Conservation (phyloP, 2,888 invertebrate species). For the Noctua fimbriata region DNA sequence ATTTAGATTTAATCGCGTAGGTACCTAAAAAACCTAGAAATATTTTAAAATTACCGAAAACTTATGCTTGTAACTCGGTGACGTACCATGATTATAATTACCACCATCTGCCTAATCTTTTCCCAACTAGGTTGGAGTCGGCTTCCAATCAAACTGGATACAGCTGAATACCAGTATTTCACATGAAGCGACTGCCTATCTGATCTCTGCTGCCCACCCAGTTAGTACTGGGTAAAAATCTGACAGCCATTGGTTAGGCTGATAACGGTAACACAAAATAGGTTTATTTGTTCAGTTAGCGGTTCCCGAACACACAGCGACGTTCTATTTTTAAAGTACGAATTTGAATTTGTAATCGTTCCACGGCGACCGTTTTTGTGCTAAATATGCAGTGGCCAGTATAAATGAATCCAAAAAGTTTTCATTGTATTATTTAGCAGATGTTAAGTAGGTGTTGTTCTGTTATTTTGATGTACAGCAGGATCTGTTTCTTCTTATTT, state of each 20-base stretch:
- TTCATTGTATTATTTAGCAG: slow-evolving; percentile 77
- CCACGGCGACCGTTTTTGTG: slow-evolving; percentile 76
- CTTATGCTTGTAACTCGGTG: slow-evolving; percentile 21
- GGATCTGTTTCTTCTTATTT: slow-evolving; percentile 41
- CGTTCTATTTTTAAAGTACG: slow-evolving; percentile 71
- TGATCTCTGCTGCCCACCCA: not conserved
- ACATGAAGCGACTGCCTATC: not conserved
- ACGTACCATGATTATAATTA: slow-evolving; percentile 8
- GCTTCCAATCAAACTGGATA: not conserved
- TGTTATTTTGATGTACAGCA: slow-evolving; percentile 61
- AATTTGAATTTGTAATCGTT: slow-evolving; percentile 83
- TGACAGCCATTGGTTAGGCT: not conserved
- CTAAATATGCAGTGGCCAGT: slow-evolving; percentile 81
- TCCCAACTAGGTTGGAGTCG: not conserved
- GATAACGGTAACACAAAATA: slow-evolving; percentile 17
- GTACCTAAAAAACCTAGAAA: not conserved
- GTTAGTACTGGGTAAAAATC: not conserved
- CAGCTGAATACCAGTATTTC: not conserved
- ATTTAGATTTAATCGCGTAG: not conserved
- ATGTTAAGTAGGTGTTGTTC: slow-evolving; percentile 70
- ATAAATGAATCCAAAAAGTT: slow-evolving; percentile 68
- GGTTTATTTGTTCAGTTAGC: slow-evolving; percentile 68
- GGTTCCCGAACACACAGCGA: slow-evolving; percentile 68
- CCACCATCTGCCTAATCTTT: not conserved
- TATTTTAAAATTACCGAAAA: not conserved